Conservation (phyloP, 2,888 invertebrate species). For the Oscheius sp. region DNA sequence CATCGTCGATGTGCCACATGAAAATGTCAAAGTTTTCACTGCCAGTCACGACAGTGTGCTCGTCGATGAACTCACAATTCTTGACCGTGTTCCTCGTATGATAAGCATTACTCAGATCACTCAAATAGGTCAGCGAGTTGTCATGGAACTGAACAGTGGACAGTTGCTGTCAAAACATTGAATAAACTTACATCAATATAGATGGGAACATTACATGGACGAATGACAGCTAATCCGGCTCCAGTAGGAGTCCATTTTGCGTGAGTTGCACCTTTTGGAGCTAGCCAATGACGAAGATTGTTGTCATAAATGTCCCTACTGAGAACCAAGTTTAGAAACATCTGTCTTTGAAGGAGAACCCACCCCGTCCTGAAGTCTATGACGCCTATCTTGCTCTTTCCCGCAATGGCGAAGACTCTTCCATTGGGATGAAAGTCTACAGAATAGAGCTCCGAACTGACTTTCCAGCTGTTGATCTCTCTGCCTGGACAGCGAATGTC, state of each 20-base stretch:
- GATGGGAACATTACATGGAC: slow-evolving; percentile 22
- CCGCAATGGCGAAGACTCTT: slow-evolving; percentile 1
- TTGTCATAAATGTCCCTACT: slow-evolving; percentile 2
- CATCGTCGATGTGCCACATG: slow-evolving; percentile 83
- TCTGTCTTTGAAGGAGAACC: background rate
- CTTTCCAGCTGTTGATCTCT: background rate
- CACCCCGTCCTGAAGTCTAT: slow-evolving; percentile 17
- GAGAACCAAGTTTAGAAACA: background rate
- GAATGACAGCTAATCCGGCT: slow-evolving; percentile 27
- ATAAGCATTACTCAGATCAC: slow-evolving; percentile 86
- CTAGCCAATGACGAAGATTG: background rate
- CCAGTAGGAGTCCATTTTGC: slow-evolving; percentile 37
- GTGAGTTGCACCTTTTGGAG: background rate
- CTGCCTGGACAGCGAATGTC: slow-evolving; percentile 4
- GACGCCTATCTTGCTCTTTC: background rate
- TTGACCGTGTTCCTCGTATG: slow-evolving; percentile 98
- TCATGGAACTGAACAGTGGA: slow-evolving; percentile 39
- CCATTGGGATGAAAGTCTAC: slow-evolving; percentile 21
- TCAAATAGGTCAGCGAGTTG: slow-evolving; percentile 22
- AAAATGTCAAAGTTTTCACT: slow-evolving; percentile 95
- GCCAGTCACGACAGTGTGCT: slow-evolving; percentile 86
- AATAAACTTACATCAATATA: slow-evolving; percentile 33
- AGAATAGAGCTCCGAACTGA: background rate
- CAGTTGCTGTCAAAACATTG: too few relatives aligned
- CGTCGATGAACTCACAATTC: slow-evolving; percentile 92